phyloP scores from a whole-genome alignment of 2,888 invertebrate genomes.

The Spodoptera littoralis region DNA sequence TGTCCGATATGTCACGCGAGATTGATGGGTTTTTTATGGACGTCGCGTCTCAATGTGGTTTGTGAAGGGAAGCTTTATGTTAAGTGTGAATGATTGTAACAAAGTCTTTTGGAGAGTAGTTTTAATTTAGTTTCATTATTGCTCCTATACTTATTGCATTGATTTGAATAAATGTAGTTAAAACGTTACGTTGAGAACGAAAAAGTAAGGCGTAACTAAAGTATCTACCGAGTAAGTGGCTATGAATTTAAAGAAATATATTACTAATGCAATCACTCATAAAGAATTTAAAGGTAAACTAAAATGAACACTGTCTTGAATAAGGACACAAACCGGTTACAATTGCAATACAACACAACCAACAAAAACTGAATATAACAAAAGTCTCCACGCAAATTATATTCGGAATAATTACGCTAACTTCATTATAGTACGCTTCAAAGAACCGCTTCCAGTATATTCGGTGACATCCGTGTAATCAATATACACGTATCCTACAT shows the following conservation, averaged over 20 bases:
- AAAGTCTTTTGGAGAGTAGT: not conserved
- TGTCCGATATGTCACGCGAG: slow-evolving; percentile 46
- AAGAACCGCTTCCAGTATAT: slow-evolving; percentile 38
- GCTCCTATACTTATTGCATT: not conserved
- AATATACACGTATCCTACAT: slow-evolving; percentile 61
- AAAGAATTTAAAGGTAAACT: no score
- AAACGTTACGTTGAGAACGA: no score
- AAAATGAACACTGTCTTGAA: no score
- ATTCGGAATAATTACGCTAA: slow-evolving; percentile 7
- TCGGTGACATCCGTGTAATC: slow-evolving; percentile 50
- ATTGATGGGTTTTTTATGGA: slow-evolving; percentile 48
- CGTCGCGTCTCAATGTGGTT: not conserved
- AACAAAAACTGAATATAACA: not conserved
- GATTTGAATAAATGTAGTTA: no score
- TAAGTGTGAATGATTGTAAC: not conserved
- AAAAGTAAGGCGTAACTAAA: no score
- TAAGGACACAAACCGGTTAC: no score
- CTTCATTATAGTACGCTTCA: slow-evolving; percentile 2
- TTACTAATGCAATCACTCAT: no score
- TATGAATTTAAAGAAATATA: no score
- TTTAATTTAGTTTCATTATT: not conserved
- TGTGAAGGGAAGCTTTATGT: slow-evolving; percentile 3
- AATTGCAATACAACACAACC: no score
- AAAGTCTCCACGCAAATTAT: not conserved
- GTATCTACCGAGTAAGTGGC: no score